Conservation (phyloP, 2,888 invertebrate species). For the Anorthoa munda region DNA sequence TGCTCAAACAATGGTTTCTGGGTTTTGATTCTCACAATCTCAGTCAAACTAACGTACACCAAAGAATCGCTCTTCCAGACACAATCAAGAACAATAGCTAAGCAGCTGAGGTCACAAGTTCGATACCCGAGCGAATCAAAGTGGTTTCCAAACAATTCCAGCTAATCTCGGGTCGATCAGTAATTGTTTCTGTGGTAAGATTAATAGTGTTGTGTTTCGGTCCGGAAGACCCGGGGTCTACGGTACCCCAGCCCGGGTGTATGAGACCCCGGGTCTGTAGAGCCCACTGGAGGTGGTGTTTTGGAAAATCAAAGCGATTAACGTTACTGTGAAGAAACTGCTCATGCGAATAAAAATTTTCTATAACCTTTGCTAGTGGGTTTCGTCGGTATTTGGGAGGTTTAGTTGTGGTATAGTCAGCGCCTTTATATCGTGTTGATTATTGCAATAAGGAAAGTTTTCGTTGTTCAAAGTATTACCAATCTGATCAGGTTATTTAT, state of each 20-base stretch:
- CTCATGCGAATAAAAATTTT: constrained; percentile 32
- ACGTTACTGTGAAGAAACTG: constrained; percentile 33
- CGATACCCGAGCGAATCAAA: constrained; percentile 45
- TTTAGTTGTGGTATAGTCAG: no score
- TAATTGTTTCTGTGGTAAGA: constrained; percentile 50
- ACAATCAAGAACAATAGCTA: constrained; percentile 29
- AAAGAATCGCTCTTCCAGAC: constrained; percentile 17
- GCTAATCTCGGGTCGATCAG: constrained; percentile 42
- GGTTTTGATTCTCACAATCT: neutral
- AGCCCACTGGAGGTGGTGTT: constrained; percentile 46
- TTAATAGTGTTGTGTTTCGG: constrained; percentile 47
- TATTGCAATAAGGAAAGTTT: neutral
- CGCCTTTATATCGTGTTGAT: neutral
- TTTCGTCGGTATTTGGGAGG: neutral
- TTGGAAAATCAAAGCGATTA: constrained; percentile 64
- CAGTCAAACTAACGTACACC: neutral
- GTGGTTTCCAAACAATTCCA: constrained; percentile 49
- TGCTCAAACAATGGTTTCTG: neutral
- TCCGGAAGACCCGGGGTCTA: constrained; percentile 23
- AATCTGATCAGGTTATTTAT: neutral
- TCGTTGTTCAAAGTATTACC: neutral
- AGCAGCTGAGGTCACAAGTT: constrained; percentile 30
- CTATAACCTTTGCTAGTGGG: neutral
- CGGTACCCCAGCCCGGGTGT: neutral
- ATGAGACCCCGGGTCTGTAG: neutral